These are phyloP conservation scores for Pecten maximus DNA, from an alignment of 2,888 invertebrate species.

Conservation along the genomic window DNA sequence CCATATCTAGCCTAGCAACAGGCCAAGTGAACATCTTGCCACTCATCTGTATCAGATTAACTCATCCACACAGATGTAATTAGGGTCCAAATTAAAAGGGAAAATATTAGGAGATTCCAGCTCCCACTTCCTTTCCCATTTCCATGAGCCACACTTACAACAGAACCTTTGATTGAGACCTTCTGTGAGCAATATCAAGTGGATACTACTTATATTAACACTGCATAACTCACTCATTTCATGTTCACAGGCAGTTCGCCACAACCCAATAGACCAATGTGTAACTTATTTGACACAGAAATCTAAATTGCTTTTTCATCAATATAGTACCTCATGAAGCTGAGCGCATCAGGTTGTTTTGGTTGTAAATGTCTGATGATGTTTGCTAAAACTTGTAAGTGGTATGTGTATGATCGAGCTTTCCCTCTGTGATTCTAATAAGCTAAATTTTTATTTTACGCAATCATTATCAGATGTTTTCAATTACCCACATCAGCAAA, in stretches of 20 bases:
- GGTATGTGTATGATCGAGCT: not conserved
- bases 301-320: conserved; percentile 24
- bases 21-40: not conserved
- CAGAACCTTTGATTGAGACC: not conserved
- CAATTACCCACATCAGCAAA: not conserved
- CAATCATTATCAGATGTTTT: conserved; percentile 1
- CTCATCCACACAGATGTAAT: conserved; percentile 28
- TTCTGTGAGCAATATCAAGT: not conserved
- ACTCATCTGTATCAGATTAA: conserved; percentile 32
- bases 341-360: conserved; percentile 24
- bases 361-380: not conserved
- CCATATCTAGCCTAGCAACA: not conserved
- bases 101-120: not conserved
- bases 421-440: not conserved
- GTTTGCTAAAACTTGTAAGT: not conserved
- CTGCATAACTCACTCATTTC: not conserved
- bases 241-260: not conserved
- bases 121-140: conserved; percentile 22
- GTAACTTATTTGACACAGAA: conserved; percentile 31
- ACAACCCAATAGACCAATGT: not conserved
- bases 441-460: not conserved
- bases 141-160: not conserved
- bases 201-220: not conserved
- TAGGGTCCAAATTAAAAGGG: conserved; percentile 30
- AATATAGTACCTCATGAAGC: not conserved